Evolutionary conservation across 2,797 vertebrate species (phyloP).

Genomic region (Xenopus petersii): DNA sequence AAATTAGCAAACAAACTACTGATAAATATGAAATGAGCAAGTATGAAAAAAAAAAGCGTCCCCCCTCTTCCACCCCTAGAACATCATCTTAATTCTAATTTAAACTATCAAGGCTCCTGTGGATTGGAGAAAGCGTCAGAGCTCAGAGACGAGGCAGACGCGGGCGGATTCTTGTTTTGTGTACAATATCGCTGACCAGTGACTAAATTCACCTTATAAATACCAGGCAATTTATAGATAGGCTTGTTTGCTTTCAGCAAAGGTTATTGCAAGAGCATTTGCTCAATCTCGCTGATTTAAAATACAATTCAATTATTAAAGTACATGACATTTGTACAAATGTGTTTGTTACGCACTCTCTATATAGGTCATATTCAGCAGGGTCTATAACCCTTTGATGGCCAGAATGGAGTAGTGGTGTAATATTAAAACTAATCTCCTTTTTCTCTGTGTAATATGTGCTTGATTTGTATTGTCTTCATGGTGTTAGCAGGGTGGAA

Average conservation of each 20-base stretch:
- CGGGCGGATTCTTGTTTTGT: neutral
- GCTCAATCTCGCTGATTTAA: neutral
- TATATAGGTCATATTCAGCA: neutral
- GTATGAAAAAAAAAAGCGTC: conserved; percentile 64
- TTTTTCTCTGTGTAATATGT: too few species aligned
- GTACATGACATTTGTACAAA: conserved; percentile 18
- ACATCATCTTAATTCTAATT: conserved; percentile 71
- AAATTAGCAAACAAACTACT: conserved; percentile 98
- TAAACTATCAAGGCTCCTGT: conserved; percentile 57
- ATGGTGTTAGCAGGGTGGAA: too few species aligned
- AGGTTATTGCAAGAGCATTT: conserved; percentile 7
- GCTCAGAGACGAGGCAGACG: neutral
- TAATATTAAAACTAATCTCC: too few species aligned
- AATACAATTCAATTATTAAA: conserved; percentile 25
- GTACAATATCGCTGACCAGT: neutral
- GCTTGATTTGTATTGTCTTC: too few species aligned
- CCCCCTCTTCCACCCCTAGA: conserved; percentile 57
- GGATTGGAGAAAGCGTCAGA: neutral
- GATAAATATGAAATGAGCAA: conserved; percentile 94
- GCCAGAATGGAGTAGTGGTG: neutral
- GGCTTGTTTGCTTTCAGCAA: neutral
- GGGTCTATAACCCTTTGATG: neutral
- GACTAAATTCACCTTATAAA: conserved; percentile 1
- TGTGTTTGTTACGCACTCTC: neutral
- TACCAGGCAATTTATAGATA: conserved; percentile 9